Base-by-base conservation (phyloP, 2,113 vertebrate genomes). In the Clarias magur region DNA sequence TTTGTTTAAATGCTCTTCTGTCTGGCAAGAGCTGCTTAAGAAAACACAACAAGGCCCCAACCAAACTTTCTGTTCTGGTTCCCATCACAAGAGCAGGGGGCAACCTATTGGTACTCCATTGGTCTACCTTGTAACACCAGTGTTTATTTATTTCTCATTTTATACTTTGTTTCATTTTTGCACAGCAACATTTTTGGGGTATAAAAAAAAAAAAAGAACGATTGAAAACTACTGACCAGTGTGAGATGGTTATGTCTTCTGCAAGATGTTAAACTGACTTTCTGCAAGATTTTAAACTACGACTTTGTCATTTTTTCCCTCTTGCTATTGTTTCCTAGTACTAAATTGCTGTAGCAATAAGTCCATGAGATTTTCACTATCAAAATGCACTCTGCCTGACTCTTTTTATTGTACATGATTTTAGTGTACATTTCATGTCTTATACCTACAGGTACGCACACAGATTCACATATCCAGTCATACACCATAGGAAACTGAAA, bases 291-390 rank as follows among this genome's bases (percentile, higher is more conserved):
- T 72, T 83, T 85, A 68, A 88, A 72, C 73, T 80, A 80, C 67
- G 67, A 88, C 81, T 72, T 87, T 70, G 42, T 88, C 60, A 48
- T 34, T 79, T 42, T 85, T 73, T 57, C 6, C 59, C 79, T 70
- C 79, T 56, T 85, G 38, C 79, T 87, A 48, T 84, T 88, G 67
- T 89, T 87, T 88, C 84, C 76, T 84, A 90, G 82, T 86, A 73
- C 80, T 80, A 85, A 88, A 88, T 90, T 54, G 89, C 89, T 90
- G 87, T 89, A 89, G 88, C 83, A 89, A 88, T 88, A 84, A 92
- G 87, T 85, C 72, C 88, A 85, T 87, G 90, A 91, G 70, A 90
- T 90, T 72, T 90, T 89, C 79, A 89, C 78, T 85, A 88, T 15
- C 87, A 25, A 85, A 87, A 92, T 81, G 83, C 85, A 70, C 87